Conservation (phyloP, 2,888 invertebrate genomes). For the Sinopyrophorus schimmeli region DNA sequence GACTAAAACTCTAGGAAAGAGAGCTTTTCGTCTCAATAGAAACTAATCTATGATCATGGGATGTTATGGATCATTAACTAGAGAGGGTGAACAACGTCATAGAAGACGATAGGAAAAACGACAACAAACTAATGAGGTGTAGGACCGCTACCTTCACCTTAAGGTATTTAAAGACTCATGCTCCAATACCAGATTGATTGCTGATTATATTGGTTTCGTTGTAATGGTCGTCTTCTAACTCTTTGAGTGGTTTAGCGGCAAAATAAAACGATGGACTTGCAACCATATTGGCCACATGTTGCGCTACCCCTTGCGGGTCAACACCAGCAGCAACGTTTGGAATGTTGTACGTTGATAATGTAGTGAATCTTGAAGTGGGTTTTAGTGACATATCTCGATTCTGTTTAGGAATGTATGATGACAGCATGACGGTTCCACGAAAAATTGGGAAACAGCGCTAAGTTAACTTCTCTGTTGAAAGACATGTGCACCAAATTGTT, state of each 20-base stretch:
- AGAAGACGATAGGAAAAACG: not conserved
- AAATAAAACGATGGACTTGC: not conserved
- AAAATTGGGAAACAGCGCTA: conserved; percentile 1
- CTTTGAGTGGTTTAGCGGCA: not conserved
- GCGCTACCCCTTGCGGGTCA: not conserved
- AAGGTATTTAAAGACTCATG: not conserved
- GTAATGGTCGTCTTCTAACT: not conserved
- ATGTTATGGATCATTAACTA: not conserved
- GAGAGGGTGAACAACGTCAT: not conserved
- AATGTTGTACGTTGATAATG: not conserved
- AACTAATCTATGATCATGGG: not conserved
- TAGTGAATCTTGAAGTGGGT: not conserved
- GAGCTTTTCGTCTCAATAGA: not conserved
- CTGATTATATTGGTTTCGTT: conserved; percentile 4
- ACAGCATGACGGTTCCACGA: not conserved
- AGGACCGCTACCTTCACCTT: not conserved
- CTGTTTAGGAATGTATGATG: conserved; percentile 1
- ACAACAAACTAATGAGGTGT: not conserved
- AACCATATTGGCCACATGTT: conserved; percentile 1
- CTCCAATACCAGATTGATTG: not conserved
- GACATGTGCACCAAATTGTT: not conserved
- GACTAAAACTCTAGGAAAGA: no score
- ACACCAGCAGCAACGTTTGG: conserved; percentile 1
- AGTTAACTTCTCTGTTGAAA: conserved; percentile 1
- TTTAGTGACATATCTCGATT: conserved; percentile 1